Base-by-base conservation (phyloP, 92 coral and sea anemone genomes). In the Ricordea florida region DNA sequence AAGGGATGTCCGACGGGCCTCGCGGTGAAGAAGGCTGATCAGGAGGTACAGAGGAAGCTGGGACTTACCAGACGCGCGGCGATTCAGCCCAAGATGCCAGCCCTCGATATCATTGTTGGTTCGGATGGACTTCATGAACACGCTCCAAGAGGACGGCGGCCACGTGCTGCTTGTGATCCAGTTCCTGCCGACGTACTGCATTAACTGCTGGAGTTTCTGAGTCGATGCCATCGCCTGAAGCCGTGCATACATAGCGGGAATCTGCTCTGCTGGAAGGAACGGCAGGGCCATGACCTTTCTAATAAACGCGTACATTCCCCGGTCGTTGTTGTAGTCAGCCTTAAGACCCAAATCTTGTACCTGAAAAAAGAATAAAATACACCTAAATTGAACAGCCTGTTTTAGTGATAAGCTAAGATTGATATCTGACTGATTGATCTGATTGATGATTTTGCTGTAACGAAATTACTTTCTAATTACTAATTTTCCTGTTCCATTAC, bases 41-140 rank as follows among this genome's bases (percentile, higher is more conserved):
- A 66, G 53, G 48, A 67, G 13, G 36, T 66, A 78, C 14, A 65
- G 28, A 2, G 76, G 76, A 13, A 78, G 45, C 46, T 80, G 66
- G 10, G 67, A 55, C 77, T 66, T 74, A 37, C 57, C 72, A 2
- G 49, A 35, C 4, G 79, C 84, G 6, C 48, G 76, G 11, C 83
- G 31, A 51, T 78, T 78, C 30, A 67, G 58, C 17, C 69, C 26
- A 29, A 49, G 38, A 31, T 78, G 85, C 85, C 79, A 78, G 22
- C 79, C 85, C 66, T 78, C 79, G 0, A 57, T 23, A 30, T 68
- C 68, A 13, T 68, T 78, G 79, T 78, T 78, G 5, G 61, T 55
- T 5, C 84, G 10, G 17, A 77, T 50, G 6, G 68, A n/a, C 3
- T 57, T 8, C 72, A 21, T 59, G 31, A 6, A 74, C 4, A 32